phyloP scores from a whole-genome alignment of 2,797 vertebrate genomes.

The Sciurus vulgaris region DNA sequence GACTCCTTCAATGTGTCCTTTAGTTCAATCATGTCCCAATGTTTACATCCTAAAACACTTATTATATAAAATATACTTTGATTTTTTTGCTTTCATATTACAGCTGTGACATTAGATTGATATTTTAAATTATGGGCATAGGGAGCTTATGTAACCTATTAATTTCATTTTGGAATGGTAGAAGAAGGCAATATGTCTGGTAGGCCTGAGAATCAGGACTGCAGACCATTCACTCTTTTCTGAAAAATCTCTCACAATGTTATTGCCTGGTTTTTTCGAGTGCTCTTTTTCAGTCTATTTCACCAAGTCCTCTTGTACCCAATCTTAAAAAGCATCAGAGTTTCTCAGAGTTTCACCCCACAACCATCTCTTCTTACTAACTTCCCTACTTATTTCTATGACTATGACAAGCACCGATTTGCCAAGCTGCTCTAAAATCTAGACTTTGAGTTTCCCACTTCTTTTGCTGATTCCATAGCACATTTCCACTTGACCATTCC shows the following conservation, averaged over 20 bases:
- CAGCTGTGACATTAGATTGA: neutral
- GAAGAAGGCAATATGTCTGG: neutral
- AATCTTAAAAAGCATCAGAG: neutral
- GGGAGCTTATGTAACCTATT: neutral
- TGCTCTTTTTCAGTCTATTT: neutral
- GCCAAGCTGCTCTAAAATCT: neutral
- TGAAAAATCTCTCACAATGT: neutral
- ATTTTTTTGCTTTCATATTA: neutral
- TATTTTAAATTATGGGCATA: neutral
- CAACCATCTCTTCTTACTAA: neutral
- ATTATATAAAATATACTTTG: neutral
- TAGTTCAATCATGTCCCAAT: neutral
- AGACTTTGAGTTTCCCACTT: neutral
- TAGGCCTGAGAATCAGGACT: neutral
- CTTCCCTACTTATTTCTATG: neutral
- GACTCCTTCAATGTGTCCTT: neutral
- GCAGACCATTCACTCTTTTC: neutral
- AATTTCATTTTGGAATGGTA: neutral
- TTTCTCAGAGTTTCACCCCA: neutral
- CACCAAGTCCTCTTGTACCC: too few relatives aligned
- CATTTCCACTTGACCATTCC: neutral
- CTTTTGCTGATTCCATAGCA: neutral
- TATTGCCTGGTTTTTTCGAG: neutral
- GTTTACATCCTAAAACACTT: neutral
- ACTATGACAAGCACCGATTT: neutral